Evolutionary conservation across 2,797 vertebrate species (phyloP).

Genomic region (Gallinago stenura): DNA sequence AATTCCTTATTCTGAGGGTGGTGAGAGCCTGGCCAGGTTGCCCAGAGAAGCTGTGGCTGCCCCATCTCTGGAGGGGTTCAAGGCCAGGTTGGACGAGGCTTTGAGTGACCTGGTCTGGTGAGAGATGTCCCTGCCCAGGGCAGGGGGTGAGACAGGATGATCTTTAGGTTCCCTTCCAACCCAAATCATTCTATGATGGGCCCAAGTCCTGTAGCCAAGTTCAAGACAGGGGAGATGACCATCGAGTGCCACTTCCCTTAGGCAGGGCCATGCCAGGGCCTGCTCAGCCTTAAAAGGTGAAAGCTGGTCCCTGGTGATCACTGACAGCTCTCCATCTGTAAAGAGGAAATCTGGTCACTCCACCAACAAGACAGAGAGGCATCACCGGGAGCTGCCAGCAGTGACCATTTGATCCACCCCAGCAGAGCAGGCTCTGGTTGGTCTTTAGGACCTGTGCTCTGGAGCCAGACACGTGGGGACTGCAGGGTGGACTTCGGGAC

Average conservation of each 20-base stretch:
- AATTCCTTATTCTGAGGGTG: not conserved
- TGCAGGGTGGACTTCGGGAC: not conserved
- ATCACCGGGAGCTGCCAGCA: not conserved
- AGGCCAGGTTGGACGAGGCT: not conserved
- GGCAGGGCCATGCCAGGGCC: not conserved
- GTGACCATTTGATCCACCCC: not conserved
- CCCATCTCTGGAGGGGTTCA: not conserved
- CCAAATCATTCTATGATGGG: not conserved
- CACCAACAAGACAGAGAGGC: not conserved
- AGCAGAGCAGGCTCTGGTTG: not conserved
- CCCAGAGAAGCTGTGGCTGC: not conserved
- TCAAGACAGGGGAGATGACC: not conserved
- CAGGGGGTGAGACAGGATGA: not conserved
- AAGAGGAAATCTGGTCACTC: not conserved
- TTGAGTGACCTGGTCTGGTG: not conserved
- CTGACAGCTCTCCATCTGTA: not conserved
- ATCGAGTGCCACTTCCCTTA: no score
- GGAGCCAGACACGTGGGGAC: not conserved
- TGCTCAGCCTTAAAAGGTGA: no score
- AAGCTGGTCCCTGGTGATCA: not conserved
- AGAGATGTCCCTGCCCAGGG: not conserved
- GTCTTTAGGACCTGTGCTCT: not conserved
- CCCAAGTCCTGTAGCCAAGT: accelerated
- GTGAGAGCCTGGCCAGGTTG: not conserved
- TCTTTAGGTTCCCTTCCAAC: not conserved